Conservation (phyloP, 2,888 invertebrate species). For the Nasonia oneida region DNA sequence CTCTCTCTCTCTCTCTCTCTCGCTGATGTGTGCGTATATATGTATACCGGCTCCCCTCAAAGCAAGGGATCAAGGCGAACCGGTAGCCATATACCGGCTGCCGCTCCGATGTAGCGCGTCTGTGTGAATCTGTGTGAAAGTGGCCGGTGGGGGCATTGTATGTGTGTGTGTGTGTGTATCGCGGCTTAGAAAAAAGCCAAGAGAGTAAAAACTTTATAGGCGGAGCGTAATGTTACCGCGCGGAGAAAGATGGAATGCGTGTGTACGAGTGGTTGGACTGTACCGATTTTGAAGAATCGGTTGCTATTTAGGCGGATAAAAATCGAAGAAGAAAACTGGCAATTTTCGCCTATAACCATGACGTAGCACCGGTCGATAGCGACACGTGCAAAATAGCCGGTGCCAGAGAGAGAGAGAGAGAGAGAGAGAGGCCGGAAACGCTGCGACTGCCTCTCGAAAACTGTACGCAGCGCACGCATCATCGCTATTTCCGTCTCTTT, state of each 20-base stretch:
- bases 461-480: conserved; percentile 8
- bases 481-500: conserved; percentile 30
- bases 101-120: conserved; percentile 58
- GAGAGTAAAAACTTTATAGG: conserved; percentile 8
- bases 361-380: neutral
- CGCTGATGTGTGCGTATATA: too few species aligned
- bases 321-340: too few species aligned
- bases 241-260: neutral
- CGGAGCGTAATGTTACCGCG: neutral
- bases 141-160: conserved; percentile 39
- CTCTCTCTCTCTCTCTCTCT: neutral
- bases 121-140: conserved; percentile 65
- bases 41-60: neutral
- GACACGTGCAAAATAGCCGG: neutral
- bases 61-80: conserved; percentile 77
- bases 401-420: neutral
- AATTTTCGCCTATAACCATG: too few species aligned
- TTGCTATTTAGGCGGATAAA: too few species aligned
- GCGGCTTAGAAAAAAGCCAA: neutral
- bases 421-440: neutral
- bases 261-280: neutral
- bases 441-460: conserved; percentile 2
- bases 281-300: too few species aligned
- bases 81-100: conserved; percentile 66
- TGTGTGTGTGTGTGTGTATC: neutral